Conservation (phyloP, 2,113 vertebrate species). For the Brachirus orientalis region DNA sequence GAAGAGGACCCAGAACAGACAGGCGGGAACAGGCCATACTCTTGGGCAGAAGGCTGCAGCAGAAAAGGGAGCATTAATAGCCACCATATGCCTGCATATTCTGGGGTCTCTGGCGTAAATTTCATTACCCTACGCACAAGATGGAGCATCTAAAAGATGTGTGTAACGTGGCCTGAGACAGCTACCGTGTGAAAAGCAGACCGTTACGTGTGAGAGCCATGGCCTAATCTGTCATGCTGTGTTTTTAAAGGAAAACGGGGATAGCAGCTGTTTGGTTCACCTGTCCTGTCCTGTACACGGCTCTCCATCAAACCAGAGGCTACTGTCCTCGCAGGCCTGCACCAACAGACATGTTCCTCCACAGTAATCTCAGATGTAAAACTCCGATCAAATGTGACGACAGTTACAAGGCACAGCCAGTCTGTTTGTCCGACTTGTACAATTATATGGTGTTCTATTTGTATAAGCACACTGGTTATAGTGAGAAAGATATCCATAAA, state of each 20-base stretch:
- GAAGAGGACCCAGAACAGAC: constrained; percentile 65
- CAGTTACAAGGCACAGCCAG: constrained; percentile 59
- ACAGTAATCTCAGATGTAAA: constrained; percentile 62
- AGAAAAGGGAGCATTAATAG: constrained; percentile 67
- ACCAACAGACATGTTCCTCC: constrained; percentile 42
- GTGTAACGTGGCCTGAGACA: constrained; percentile 75
- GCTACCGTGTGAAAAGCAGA: constrained; percentile 76
- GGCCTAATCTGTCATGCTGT: constrained; percentile 75
- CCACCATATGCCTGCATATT: constrained; percentile 78
- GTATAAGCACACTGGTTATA: constrained; percentile 47
- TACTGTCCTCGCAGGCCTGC: constrained; percentile 52
- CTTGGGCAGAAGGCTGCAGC: constrained; percentile 35
- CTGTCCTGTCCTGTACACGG: constrained; percentile 78
- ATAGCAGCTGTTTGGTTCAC: constrained; percentile 79
- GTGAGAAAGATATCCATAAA: constrained; percentile 53
- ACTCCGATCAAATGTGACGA: constrained; percentile 69
- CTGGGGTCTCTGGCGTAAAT: constrained; percentile 72
- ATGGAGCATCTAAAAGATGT: constrained; percentile 65
- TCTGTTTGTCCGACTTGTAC: constrained; percentile 70
- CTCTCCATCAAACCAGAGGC: constrained; percentile 72
- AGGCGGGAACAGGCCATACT: constrained; percentile 52
- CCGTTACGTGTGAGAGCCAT: constrained; percentile 70
- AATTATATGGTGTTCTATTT: constrained; percentile 70
- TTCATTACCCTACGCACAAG: constrained; percentile 70
- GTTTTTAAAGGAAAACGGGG: constrained; percentile 57